Base-by-base conservation (phyloP, 2,797 vertebrate species). In the Myripristis murdjan region DNA sequence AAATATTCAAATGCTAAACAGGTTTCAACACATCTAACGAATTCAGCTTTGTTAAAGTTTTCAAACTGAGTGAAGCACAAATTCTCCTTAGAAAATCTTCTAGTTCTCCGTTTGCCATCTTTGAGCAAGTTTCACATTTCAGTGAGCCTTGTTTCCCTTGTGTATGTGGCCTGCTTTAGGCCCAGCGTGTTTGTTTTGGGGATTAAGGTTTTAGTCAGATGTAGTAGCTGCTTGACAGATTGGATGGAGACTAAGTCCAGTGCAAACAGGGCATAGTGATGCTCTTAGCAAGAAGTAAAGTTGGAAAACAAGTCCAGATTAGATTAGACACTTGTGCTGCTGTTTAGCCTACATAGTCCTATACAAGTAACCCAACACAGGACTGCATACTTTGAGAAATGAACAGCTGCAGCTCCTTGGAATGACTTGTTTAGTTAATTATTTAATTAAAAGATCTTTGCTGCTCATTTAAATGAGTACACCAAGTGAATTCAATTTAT, bases 251-350 rank as follows among this genome's bases (percentile, higher is more conserved):
- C 55, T 75, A 75, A 83, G 31, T 52, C 68, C n/a, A 70, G 24
- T 14, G 49, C 72, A 82, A 77, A 82, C 79, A 83, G 35, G 46
- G 69, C 64, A 66, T 54, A 22, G 28, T 60, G 23, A 24, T 59
- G 47, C 75, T 70, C 65, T 16, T 1, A 75, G 58, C 49, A 43
- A 43, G 53, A 61, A 60, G 39, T 35, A 33, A 64, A 10, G 51
- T 79, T 65, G 54, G 47, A 75, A 76, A 67, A 80, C 61, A 66
- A 41, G 60, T 18, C 60, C n/a, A 60, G 54, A 71, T 80, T 39
- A 72, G 56, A 62, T 47, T 20, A 51, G 35, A 68, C 33, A 23
- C 37, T 61, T 22, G 35, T 33, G 15, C 39, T 16, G 12, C 22
- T n/a, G 55, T 52, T 82, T 44, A 74, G 49, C 64, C 51, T 23